Base-by-base conservation (phyloP, 1,140 invertebrate species). In the Pantala flavescens region DNA sequence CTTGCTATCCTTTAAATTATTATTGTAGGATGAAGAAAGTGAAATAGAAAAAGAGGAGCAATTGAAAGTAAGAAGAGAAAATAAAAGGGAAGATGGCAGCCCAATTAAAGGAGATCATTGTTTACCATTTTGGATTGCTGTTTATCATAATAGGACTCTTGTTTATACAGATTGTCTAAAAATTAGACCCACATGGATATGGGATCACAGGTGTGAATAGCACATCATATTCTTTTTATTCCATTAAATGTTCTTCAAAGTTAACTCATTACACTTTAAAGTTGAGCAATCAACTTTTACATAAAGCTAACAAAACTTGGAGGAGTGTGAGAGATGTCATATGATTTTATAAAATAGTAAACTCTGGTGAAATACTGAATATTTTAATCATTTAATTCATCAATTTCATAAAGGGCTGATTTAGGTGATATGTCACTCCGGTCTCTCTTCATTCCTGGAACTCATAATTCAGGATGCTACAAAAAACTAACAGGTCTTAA, bases 381-480 rank as follows among this genome's bases (percentile, higher is more conserved):
- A 5, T 36, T 36, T 36, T 36, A 5, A 36, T 5, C 28, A 5
- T 36, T 2, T 36, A 36, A 36, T 36, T 36, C 9, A 36, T 36
- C 9, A 36, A n/a, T n/a, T 63, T 63, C 5, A 16, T 0, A 75
- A 75, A 23, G 49, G 43, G 70, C 71, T 70, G 70, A 77, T 74
- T 71, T 71, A 24, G 71, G 23, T 19, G 23, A 28, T 28, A 71
- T 71, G 23, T 71, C 71, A 71, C 71, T 71, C 23, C 71, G 23
- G 12, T 71, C 71, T 71, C 77, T 90, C 1, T 84, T 90, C 78
- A 83, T 91, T 71, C 90, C 90, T 23, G 90, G 90, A 3, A 90
- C 89, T 0, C 90, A 91, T 78, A 90, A 91, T 79, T 88, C 89
- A 0, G 89, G 88, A 23, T 87, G 87, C 43, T 90, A 87, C 79